Base-by-base conservation (phyloP, 2,888 invertebrate genomes). In the Mylabris sibirica region DNA sequence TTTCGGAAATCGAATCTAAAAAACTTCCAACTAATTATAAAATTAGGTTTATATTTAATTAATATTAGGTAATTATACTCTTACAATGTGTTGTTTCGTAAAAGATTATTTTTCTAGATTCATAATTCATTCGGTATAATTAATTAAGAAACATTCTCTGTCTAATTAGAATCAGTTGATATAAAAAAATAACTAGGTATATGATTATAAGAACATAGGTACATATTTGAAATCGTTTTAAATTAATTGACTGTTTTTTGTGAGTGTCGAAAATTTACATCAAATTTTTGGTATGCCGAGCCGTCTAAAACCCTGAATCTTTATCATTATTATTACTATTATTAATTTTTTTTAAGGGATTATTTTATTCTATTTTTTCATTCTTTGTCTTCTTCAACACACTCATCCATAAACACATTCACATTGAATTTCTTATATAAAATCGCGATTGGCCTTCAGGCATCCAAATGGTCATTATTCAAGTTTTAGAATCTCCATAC, bases 401-500 rank as follows among this genome's bases (percentile, higher is more conserved):
- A 44, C n/a, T 38, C 17, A 49, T 20, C 20, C 20, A 20, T 20
- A 22, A 44, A 44, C n/a, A 49, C 49, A 49, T 49, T 49, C 49
- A 22, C 49, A 49, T 49, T 49, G 49, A 49, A 49, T 49, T 49
- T 49, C 49, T 49, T 49, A 49, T 49, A 22, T 49, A 20, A 49
- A 49, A 49, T 49, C 49, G 49, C 49, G 49, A 49, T 49, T 49
- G 49, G 49, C 49, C 49, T 20, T 49, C 20, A 49, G 49, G 49
- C 20, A 49, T 49, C 49, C 20, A 44, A 49, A 75, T 75, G 71
- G 75, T 79, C 81, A 81, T 81, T 81, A 80, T 80, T 81, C 82
- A 81, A 77, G 49, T 49, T 49, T 74, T 75, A 77, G 77, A 79
- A 83, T 84, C 83, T 84, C 82, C 84, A 84, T 84, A 84, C 83